Evolutionary conservation across 2,888 invertebrate genomes (phyloP).

Genomic region (Strigamia crassipes): DNA sequence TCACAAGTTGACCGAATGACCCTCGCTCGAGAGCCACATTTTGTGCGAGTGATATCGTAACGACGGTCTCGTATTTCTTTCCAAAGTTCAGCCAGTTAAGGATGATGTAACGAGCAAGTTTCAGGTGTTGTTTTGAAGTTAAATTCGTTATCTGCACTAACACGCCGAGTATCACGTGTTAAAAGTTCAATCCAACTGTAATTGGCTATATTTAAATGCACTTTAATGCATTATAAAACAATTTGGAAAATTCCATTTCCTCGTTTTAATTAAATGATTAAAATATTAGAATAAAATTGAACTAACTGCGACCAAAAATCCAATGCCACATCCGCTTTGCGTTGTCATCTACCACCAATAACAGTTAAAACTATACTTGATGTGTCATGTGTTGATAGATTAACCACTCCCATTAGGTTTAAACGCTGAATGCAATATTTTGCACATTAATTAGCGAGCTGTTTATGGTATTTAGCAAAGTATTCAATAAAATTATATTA

Average conservation of each 20-base stretch:
- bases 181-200: not conserved
- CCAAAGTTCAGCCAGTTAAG: not conserved
- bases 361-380: not conserved
- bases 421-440: not conserved
- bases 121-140: not conserved
- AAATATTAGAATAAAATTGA: not conserved
- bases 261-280: not conserved
- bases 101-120: not conserved
- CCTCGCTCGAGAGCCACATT: not conserved
- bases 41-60: constrained; percentile 18
- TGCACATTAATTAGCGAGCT: not conserved
- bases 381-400: not conserved
- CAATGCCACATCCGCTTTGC: not conserved
- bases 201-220: not conserved
- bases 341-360: not conserved
- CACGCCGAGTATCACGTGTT: not conserved
- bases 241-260: not conserved
- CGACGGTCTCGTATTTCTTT: constrained; percentile 12
- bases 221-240: not conserved
- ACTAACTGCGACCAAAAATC: not conserved
- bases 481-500: too few relatives aligned
- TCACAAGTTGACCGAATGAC: not conserved
- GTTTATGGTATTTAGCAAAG: too few relatives aligned
- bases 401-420: not conserved
- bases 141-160: too few relatives aligned